Base-by-base conservation (phyloP, 2,113 vertebrate species). In the Anser cygnoides region DNA sequence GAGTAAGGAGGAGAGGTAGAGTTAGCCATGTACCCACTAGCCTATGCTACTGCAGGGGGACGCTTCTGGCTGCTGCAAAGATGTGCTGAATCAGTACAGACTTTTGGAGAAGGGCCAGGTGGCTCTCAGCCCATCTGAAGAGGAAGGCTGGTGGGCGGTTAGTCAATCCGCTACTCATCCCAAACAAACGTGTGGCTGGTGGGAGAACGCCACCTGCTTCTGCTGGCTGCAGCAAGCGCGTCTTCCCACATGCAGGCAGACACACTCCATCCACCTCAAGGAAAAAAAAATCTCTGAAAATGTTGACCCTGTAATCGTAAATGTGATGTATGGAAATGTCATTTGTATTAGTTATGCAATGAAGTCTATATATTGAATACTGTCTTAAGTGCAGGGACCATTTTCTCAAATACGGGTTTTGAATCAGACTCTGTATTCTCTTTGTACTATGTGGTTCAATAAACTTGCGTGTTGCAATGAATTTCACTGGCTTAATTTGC, bases 71-170 rank as follows among this genome's bases (percentile, higher is more conserved):
- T 78, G 72, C 83, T 78, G 73, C 33, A 5, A 37, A n/a, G 83
- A 93, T 84, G 92, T 96, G 92, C 90, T 96, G 93, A 96, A 84
- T 94, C 95, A 94, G 85, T 25, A 59, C 29, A 80, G 92, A 44
- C 61, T 81, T 44, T 3, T 92, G 93, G 90, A 90, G 62, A 55
- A 31, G 16, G 44, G 85, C 94, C 95, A 96, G 55, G 67, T 37
- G 61, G 83, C 85, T 77, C 85, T 16, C 41, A 55, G 93, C 88
- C 82, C 3, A 0, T 41, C 7, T 65, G 75, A 85, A 84, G 84
- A 52, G 39, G 85, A 50, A 44, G 71, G 87, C 82, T 90, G 67
- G 37, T 80, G 88, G 88, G 58, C 31, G 28, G 65, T 54, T 85
- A 83, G 79, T 80, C 88, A 74, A 90, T 72, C 39, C 0, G 2